Evolutionary conservation across 2,113 vertebrate genomes (phyloP).

Genomic region (Uria lomvia): DNA sequence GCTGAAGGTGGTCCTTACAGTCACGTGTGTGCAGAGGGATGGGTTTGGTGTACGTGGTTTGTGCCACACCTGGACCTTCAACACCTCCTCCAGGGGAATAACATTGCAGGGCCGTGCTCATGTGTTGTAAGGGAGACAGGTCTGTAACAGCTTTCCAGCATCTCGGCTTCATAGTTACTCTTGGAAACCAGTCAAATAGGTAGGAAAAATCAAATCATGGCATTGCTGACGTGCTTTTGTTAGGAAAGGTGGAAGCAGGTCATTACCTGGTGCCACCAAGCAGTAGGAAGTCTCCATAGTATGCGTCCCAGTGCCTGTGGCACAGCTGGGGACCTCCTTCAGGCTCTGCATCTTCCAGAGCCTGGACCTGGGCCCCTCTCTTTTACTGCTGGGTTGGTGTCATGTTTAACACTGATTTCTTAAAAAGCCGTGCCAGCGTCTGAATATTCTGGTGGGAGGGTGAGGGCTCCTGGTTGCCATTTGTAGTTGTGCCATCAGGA

Average conservation of each 20-base stretch:
- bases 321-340: background rate
- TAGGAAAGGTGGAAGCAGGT: background rate
- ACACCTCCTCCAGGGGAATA: background rate
- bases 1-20: background rate
- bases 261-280: background rate
- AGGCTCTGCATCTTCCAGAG: background rate
- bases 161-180: background rate
- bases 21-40: background rate
- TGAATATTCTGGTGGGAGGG: background rate
- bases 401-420: background rate
- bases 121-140: background rate
- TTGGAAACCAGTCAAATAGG: background rate
- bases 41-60: background rate
- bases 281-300: too few relatives aligned
- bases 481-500: background rate
- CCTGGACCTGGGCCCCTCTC: background rate
- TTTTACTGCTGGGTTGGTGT: background rate
- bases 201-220: background rate
- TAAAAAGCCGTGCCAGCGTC: background rate
- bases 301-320: rapidly evolving
- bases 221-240: background rate
- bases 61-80: background rate
- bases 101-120: rapidly evolving
- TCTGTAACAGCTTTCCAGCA: background rate
- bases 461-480: background rate